Percentiles rank a stretch among this genome's conserved stretches.
These are phyloP conservation scores for Drosophila algonquin DNA, from an alignment of 2,888 invertebrate genomes.

Conservation along the genomic window DNA sequence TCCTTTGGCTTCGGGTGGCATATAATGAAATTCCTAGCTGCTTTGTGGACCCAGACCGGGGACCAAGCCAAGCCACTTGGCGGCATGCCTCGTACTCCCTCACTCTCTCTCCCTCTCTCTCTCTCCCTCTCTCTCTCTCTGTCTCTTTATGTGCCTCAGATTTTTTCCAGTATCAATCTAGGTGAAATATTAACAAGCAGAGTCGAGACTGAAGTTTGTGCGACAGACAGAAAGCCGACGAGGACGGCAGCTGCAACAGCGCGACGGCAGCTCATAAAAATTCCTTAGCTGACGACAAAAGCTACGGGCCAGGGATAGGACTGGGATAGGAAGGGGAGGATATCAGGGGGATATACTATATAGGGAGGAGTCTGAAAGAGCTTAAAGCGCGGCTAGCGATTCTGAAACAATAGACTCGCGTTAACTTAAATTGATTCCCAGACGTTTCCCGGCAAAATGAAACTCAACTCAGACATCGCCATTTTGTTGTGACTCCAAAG, in stretches of 20 bases:
- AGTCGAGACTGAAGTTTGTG: conserved; percentile 53
- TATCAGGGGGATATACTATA: conserved; percentile 1
- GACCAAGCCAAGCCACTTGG: conserved; percentile 44
- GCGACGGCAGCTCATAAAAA: conserved; percentile 79
- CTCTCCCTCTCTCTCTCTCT: background rate
- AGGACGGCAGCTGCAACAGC: conserved; percentile 19
- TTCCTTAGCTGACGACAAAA: conserved; percentile 67
- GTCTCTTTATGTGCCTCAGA: background rate
- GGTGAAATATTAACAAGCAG: conserved; percentile 76
- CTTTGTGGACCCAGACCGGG: conserved; percentile 26
- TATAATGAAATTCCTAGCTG: conserved; percentile 76
- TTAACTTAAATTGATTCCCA: conserved; percentile 80
- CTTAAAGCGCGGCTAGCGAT: conserved; percentile 60
- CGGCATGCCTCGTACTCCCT: conserved; percentile 18
- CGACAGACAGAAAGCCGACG: conserved; percentile 50
- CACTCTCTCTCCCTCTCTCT: background rate
- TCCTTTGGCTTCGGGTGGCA: conserved; percentile 63
- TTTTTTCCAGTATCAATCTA: conserved; percentile 73
- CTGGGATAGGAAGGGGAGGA: conserved; percentile 1
- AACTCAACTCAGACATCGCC: conserved; percentile 40
- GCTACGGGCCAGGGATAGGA: conserved; percentile 9
- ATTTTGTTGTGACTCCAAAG: conserved; percentile 49
- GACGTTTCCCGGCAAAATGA: conserved; percentile 62
- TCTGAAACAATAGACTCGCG: conserved; percentile 78
- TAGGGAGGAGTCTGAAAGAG: conserved; percentile 3